Evolutionary conservation across 2,888 invertebrate species (phyloP).

Genomic region (Pammene aurita): DNA sequence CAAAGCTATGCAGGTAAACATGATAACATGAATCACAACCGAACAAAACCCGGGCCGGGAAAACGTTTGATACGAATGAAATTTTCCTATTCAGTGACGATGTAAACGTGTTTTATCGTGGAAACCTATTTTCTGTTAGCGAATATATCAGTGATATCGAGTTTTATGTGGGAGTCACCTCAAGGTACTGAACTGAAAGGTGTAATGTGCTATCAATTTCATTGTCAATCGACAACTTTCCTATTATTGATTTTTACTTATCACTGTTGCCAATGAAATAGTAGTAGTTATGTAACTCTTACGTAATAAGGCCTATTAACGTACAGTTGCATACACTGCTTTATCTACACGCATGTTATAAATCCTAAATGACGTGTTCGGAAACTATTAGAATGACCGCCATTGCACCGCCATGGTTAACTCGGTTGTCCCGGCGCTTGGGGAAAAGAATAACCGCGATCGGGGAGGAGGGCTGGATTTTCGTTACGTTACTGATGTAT

Average conservation of each 20-base stretch:
- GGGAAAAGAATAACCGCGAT: no score
- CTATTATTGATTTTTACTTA: neutral
- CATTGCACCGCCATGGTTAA: no score
- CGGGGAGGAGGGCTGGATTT: no score
- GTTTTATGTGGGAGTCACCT: constrained; percentile 30
- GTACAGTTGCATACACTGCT: no score
- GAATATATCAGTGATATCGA: constrained; percentile 25
- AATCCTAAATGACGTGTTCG: no score
- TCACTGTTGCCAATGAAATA: no score
- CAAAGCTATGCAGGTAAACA: constrained; percentile 8
- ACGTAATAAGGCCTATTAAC: no score
- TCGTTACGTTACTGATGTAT: no score
- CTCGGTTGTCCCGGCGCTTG: no score
- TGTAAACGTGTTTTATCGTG: constrained; percentile 35
- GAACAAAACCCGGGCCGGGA: constrained; percentile 15
- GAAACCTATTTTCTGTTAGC: constrained; percentile 34
- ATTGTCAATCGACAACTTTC: neutral
- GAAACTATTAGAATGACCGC: no score
- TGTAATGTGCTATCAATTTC: constrained; percentile 15
- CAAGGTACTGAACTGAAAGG: constrained; percentile 16
- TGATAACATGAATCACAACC: constrained; percentile 11
- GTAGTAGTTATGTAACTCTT: no score
- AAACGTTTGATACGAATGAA: constrained; percentile 35
- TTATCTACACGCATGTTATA: no score
- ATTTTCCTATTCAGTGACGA: constrained; percentile 40